Evolutionary conservation across 2,113 vertebrate genomes (phyloP), one percentile per base, ranked within the genome.

Genomic region (Neotragus pygmaeus): DNA sequence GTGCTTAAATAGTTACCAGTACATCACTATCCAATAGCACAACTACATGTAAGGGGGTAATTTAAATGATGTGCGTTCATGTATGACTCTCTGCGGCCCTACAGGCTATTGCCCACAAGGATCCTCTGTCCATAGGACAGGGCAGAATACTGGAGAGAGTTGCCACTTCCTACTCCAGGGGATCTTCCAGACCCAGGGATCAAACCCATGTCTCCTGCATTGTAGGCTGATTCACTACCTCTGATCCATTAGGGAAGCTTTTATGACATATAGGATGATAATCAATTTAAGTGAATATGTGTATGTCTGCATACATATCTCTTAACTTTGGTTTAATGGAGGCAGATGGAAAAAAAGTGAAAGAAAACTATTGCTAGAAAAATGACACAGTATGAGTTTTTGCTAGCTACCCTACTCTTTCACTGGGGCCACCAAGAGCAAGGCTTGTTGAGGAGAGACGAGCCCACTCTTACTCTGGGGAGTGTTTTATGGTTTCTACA

Each of bases 221-320:
- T 21, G 17, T 17, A 19, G 33, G 64, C 33, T 10, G 64, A 66
- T 66, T 66, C 64, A 19, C 33, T 66, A 21, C 64, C 64, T 66
- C 64, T 36, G 64, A 21, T 16, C 33, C 33, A 36, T 21, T n/a
- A n/a, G 17, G 64, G 64, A 36, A 66, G 64, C 7, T 66, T 19
- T 66, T 66, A 66, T 36, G 8, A 66, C 9, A 28, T 57, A 2
- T 15, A 53, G n/a, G 33, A 39, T 51, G 53, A 49, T n/a, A 58
- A 58, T 33, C 64, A 49, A 36, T 7, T 13, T 36, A 1, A 45
- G 53, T 27, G 45, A 1, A 1, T 25, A 10, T 10, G 7, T 49
- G 5, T 28, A 6, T 36, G 21, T 21, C 25, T 21, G 1, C 5
- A 2, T 12, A 1, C 2, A 1, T 33, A 7, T 19, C 10, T 5